These are phyloP conservation scores for Pelagia noctiluca DNA, from an alignment of 30 jellyfish, hydroid and myxozoan species.

Conservation along the genomic window DNA sequence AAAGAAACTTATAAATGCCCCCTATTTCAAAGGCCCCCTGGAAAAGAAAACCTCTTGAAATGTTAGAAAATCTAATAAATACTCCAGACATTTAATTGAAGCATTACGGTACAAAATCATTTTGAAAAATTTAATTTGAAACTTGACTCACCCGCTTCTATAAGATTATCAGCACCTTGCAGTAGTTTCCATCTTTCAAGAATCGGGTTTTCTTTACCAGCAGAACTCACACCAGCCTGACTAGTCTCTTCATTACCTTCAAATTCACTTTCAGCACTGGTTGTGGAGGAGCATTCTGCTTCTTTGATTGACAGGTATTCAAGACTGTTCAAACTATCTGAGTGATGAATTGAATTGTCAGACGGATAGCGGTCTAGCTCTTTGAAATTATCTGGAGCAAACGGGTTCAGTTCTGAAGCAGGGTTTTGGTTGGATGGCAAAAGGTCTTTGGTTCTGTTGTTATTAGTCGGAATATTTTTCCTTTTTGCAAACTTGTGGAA, in stretches of 20 bases:
- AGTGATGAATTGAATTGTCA: background rate
- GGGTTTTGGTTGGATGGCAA: background rate
- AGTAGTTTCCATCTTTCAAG: conserved; percentile 11
- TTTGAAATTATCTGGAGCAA: conserved; percentile 24
- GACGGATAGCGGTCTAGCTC: conserved; percentile 34
- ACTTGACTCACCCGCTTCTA: background rate
- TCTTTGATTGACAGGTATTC: conserved; percentile 13
- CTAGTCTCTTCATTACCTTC: background rate
- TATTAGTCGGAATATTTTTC: background rate
- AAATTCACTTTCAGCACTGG: conserved; percentile 24
- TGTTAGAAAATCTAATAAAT: no score
- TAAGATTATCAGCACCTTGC: background rate
- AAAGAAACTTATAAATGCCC: no score
- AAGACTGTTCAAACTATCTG: background rate
- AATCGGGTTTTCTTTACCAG: background rate
- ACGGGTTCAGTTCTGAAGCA: conserved; percentile 41
- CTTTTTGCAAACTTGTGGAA: conserved; percentile 35
- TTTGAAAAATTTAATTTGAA: no score
- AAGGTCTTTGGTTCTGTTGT: background rate
- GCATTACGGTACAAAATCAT: background rate
- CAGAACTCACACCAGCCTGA: background rate
- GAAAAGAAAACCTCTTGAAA: no score
- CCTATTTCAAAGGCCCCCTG: no score
- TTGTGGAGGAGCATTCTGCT: conserved; percentile 17
- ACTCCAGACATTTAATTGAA: no score